Conservation (phyloP, 2,113 vertebrate species). For the Danionella cerebrum region DNA sequence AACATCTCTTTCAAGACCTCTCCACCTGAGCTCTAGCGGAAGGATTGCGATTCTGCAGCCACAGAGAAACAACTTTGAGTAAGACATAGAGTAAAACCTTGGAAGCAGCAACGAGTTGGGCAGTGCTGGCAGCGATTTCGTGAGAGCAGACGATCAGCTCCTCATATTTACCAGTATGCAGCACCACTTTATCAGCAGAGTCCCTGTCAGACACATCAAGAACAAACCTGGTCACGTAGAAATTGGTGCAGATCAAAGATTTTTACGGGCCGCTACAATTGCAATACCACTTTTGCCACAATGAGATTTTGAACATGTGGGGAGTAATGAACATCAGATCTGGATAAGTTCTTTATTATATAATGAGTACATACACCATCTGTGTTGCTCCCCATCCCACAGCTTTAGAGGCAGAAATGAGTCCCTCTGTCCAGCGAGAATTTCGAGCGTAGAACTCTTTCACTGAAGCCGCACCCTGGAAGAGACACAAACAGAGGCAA, state of each 20-base stretch:
- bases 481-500: too few relatives aligned
- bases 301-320: too few relatives aligned
- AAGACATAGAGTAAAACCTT: constrained; percentile 68
- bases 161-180: constrained; percentile 88
- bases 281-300: too few relatives aligned
- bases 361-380: constrained; percentile 81
- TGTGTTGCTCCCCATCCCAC: constrained; percentile 96
- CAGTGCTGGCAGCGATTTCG: constrained; percentile 91
- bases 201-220: constrained; percentile 65
- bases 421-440: constrained; percentile 94
- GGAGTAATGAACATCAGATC: too few relatives aligned
- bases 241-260: too few relatives aligned
- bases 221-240: neutral
- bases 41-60: too few relatives aligned
- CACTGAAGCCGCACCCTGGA: constrained; percentile 84
- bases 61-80: too few relatives aligned
- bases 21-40: too few relatives aligned
- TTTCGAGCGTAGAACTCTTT: constrained; percentile 96
- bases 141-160: constrained; percentile 95
- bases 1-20: too few relatives aligned
- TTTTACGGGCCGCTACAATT: too few relatives aligned
- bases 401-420: constrained; percentile 95
- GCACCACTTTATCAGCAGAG: constrained; percentile 88
- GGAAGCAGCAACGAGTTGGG: constrained; percentile 94
- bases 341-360: neutral